These are phyloP conservation scores for Anthrax anthrax DNA, from an alignment of 2,888 invertebrate species.

Conservation along the genomic window DNA sequence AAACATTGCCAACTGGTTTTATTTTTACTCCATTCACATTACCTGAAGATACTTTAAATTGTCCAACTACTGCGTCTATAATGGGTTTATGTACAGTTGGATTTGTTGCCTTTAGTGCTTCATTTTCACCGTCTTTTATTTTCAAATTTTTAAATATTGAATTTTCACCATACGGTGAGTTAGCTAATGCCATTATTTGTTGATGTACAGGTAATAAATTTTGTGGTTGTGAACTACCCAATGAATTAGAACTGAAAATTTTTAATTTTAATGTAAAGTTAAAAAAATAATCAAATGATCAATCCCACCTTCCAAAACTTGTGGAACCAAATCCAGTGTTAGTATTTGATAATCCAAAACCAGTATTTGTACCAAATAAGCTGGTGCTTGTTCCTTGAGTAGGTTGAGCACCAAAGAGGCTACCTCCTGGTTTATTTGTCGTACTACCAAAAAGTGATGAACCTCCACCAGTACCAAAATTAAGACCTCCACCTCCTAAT, in stretches of 20 bases:
- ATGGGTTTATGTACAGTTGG: slow-evolving; percentile 54
- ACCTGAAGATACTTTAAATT: slow-evolving; percentile 45
- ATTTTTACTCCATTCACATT: slow-evolving; percentile 41
- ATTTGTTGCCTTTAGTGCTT: slow-evolving; percentile 55
- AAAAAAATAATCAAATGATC: not conserved
- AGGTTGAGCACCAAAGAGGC: slow-evolving; percentile 41
- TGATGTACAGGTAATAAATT: slow-evolving; percentile 45
- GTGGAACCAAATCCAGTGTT: slow-evolving; percentile 14
- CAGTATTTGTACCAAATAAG: slow-evolving; percentile 34
- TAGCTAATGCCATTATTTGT: slow-evolving; percentile 58
- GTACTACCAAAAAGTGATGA: slow-evolving; percentile 36
- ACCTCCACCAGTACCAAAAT: slow-evolving; percentile 12
- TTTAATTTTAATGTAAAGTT: not conserved
- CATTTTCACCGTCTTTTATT: slow-evolving; percentile 38
- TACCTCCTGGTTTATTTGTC: slow-evolving; percentile 18
- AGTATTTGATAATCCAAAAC: slow-evolving; percentile 13
- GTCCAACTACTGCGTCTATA: slow-evolving; percentile 34
- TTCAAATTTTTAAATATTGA: slow-evolving; percentile 65
- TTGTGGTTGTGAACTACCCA: slow-evolving; percentile 24
- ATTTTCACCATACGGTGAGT: slow-evolving; percentile 76
- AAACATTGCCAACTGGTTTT: slow-evolving; percentile 25
- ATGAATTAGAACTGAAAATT: slow-evolving; percentile 12
- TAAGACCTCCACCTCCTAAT: slow-evolving; percentile 15
- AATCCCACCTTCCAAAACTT: slow-evolving; percentile 20
- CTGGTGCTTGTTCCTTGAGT: slow-evolving; percentile 26